Evolutionary conservation across 2,888 invertebrate genomes (phyloP).

Genomic region (Chydorus sphaericus): DNA sequence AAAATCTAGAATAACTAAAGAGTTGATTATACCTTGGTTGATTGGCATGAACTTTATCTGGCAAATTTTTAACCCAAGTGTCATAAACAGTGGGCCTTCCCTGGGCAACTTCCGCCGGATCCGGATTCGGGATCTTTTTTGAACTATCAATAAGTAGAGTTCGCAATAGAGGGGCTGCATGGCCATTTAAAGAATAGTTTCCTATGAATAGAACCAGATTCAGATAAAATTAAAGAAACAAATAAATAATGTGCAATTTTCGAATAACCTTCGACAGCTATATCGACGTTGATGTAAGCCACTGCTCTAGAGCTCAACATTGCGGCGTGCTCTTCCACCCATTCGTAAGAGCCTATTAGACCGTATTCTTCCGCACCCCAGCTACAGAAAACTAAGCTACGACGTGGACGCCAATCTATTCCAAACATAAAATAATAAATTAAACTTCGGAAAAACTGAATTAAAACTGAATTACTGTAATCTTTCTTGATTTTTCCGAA

Average conservation of each 20-base stretch:
- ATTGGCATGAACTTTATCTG: conserved; percentile 12
- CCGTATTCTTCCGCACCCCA: conserved; percentile 16
- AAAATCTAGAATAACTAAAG: neutral
- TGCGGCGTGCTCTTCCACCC: conserved; percentile 26
- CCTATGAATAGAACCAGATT: neutral
- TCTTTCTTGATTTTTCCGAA: conserved; percentile 22
- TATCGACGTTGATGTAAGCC: conserved; percentile 23
- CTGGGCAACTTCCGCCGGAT: conserved; percentile 22
- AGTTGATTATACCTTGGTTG: neutral
- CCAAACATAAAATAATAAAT: neutral
- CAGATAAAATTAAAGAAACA: neutral
- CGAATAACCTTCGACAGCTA: conserved; percentile 11
- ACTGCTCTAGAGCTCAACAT: conserved; percentile 18
- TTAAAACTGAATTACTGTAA: neutral
- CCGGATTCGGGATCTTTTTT: conserved; percentile 26
- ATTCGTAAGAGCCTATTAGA: conserved; percentile 25
- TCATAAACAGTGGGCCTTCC: conserved; percentile 26
- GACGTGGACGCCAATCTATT: conserved; percentile 32
- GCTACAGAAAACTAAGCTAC: conserved; percentile 21
- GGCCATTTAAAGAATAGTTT: conserved; percentile 11
- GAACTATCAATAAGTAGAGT: conserved; percentile 27
- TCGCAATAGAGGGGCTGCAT: conserved; percentile 25
- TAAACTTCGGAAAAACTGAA: neutral
- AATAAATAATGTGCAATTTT: neutral
- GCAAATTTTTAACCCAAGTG: conserved; percentile 23